Conservation (phyloP, 2,888 invertebrate species). For the Urechis unicinctus region DNA sequence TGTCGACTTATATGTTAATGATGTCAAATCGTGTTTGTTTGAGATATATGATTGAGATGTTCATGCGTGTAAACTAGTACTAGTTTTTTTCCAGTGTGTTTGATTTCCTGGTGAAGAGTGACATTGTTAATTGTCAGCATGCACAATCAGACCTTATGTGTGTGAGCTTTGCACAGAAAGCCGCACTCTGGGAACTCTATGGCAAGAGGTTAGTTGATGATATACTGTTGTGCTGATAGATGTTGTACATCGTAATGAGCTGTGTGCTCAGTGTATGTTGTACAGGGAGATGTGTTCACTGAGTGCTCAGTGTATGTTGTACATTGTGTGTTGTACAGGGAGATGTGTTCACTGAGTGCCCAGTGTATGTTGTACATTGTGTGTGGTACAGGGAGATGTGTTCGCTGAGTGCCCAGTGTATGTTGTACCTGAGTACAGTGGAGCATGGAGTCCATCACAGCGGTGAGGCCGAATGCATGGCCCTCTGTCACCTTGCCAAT, state of each 20-base stretch:
- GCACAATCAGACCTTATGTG: slow-evolving; percentile 75
- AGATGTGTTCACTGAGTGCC: too few relatives aligned
- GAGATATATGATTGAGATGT: too few relatives aligned
- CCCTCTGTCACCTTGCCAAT: slow-evolving; percentile 64
- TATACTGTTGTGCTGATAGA: not conserved
- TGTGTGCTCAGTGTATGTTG: too few relatives aligned
- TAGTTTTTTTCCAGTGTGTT: slow-evolving; percentile 50
- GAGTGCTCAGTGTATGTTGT: too few relatives aligned
- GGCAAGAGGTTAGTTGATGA: slow-evolving; percentile 61
- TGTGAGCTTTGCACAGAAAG: slow-evolving; percentile 72
- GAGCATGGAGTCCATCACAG: slow-evolving; percentile 56
- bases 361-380: slow-evolving; percentile 56
- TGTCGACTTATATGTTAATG: not conserved
- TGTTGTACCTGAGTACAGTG: slow-evolving; percentile 71
- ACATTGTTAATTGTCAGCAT: slow-evolving; percentile 77
- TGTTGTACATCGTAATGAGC: too few relatives aligned
- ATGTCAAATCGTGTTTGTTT: too few relatives aligned
- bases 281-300: too few relatives aligned
- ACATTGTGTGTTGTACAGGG: too few relatives aligned
- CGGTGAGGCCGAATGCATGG: slow-evolving; percentile 65
- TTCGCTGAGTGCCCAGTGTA: slow-evolving; percentile 70
- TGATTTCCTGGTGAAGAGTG: slow-evolving; percentile 74
- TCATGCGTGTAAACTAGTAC: too few relatives aligned
- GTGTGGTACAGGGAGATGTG: slow-evolving; percentile 68
- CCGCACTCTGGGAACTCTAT: slow-evolving; percentile 80